These are phyloP conservation scores for Limnephilus lunatus DNA, from an alignment of 2,888 invertebrate species.

Conservation along the genomic window DNA sequence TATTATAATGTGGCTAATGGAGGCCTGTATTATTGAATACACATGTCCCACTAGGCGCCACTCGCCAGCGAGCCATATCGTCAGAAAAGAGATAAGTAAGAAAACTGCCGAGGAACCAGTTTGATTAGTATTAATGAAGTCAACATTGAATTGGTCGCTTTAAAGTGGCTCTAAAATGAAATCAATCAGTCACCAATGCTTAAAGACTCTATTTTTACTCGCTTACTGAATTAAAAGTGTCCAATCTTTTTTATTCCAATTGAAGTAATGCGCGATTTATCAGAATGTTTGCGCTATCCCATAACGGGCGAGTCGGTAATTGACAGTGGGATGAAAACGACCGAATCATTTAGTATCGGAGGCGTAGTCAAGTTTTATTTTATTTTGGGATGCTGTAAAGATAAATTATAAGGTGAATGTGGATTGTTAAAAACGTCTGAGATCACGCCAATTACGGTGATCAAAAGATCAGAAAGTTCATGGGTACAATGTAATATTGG, in stretches of 20 bases:
- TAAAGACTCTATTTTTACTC: background rate
- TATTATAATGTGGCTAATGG: constrained; percentile 4
- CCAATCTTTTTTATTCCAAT: constrained; percentile 2
- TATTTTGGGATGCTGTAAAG: background rate
- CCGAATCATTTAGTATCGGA: constrained; percentile 2
- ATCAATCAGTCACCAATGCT: constrained; percentile 20
- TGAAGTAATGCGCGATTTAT: constrained; percentile 2
- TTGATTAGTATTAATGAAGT: constrained; percentile 25
- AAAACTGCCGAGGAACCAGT: background rate
- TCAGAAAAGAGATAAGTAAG: background rate
- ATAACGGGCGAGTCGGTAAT: background rate
- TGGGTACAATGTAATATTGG: background rate
- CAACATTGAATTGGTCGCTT: background rate
- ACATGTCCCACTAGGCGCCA: constrained; percentile 2
- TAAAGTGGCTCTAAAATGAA: constrained; percentile 43
- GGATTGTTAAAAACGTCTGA: background rate
- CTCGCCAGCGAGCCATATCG: background rate
- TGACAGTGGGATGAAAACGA: constrained; percentile 2
- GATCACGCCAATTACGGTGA: constrained; percentile 2
- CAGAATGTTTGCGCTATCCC: background rate
- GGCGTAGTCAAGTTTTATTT: background rate
- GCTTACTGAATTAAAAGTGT: background rate
- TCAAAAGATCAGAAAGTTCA: background rate
- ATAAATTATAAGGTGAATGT: background rate
- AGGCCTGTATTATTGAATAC: background rate